These are phyloP conservation scores for Gymnoscopelus microlampas DNA, from an alignment of 2,797 vertebrate genomes.

Conservation along the genomic window DNA sequence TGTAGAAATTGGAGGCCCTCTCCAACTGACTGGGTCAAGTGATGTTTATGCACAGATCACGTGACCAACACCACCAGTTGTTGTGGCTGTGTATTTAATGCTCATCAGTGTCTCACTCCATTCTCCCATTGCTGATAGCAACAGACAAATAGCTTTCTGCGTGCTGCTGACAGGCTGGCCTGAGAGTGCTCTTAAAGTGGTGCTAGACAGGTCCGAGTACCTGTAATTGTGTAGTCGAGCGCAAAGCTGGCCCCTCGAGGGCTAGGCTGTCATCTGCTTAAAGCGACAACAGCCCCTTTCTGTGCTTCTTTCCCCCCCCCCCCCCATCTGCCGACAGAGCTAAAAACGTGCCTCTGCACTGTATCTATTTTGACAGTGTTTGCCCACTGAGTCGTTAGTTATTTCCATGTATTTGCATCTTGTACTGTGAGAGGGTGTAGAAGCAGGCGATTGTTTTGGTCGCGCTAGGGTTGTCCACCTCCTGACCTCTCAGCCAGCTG, in stretches of 20 bases:
- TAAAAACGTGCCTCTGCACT: slow-evolving; percentile 44
- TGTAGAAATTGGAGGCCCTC: slow-evolving; percentile 55
- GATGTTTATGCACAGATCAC: slow-evolving; percentile 78
- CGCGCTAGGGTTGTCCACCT: slow-evolving; percentile 68
- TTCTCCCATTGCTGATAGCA: slow-evolving; percentile 88
- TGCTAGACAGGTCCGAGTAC: slow-evolving; percentile 95
- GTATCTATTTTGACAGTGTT: slow-evolving; percentile 67
- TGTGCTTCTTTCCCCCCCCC: slow-evolving; percentile 62
- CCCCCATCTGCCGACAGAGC: slow-evolving; percentile 55
- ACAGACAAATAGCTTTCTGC: slow-evolving; percentile 92
- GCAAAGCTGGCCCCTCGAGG: slow-evolving; percentile 90
- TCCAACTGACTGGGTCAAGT: slow-evolving; percentile 70
- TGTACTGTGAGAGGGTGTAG: slow-evolving; percentile 51
- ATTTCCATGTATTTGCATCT: slow-evolving; percentile 69
- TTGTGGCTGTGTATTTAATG: slow-evolving; percentile 86
- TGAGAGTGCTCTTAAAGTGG: slow-evolving; percentile 93
- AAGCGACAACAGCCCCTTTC: slow-evolving; percentile 88
- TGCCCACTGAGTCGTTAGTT: slow-evolving; percentile 57
- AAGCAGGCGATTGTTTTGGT: slow-evolving; percentile 65
- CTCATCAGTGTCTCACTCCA: slow-evolving; percentile 88
- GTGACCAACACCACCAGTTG: slow-evolving; percentile 65
- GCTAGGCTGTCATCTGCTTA: slow-evolving; percentile 94
- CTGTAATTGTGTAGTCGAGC: slow-evolving; percentile 94
- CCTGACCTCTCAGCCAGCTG: slow-evolving; percentile 83
- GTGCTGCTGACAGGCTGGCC: slow-evolving; percentile 90